Evolutionary conservation across 2,113 vertebrate genomes (phyloP).

Genomic region (Sigmodon hispidus): DNA sequence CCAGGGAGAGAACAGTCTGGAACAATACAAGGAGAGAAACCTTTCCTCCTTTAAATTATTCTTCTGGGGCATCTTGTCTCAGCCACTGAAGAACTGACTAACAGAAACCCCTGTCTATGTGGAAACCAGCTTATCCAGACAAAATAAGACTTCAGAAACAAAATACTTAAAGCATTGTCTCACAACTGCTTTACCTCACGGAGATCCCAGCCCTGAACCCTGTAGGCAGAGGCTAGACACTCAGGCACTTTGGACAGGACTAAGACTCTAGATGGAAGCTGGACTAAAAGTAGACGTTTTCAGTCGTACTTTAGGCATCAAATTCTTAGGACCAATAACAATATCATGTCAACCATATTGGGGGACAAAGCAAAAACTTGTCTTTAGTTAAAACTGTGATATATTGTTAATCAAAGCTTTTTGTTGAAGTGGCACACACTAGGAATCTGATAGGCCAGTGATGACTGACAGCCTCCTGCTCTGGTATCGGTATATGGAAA

Average conservation of each 20-base stretch:
- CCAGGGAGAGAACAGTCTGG: background rate
- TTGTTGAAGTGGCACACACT: background rate
- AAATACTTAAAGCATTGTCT: background rate
- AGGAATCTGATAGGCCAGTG: background rate
- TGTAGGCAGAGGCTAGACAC: background rate
- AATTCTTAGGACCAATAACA: background rate
- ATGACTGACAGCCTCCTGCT: rapidly evolving
- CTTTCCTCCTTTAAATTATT: background rate
- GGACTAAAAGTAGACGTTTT: background rate
- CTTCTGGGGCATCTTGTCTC: background rate
- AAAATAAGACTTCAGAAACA: background rate
- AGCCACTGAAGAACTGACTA: background rate
- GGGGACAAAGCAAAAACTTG: background rate
- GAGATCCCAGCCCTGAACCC: background rate
- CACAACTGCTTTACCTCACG: background rate
- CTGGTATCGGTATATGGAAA: background rate
- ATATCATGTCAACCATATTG: background rate
- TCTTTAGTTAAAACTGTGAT: background rate
- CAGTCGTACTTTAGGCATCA: background rate
- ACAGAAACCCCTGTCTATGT: background rate
- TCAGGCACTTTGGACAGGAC: background rate
- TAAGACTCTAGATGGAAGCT: background rate
- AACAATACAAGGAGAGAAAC: background rate
- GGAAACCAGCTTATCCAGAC: background rate
- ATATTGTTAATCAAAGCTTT: background rate